Conservation (phyloP, 2,888 invertebrate genomes). For the Chorisops tibialis region DNA sequence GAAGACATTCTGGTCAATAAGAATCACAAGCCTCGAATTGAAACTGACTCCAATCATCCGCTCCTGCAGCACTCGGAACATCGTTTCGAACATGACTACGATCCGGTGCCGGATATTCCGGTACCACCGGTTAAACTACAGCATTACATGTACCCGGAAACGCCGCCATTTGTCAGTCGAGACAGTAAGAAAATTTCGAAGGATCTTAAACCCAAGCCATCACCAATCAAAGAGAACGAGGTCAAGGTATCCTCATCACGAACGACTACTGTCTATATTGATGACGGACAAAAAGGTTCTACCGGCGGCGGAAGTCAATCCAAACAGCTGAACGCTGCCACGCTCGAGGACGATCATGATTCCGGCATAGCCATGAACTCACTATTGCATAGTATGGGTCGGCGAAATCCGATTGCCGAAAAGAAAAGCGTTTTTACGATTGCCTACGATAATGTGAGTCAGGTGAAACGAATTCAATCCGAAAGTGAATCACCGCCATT, state of each 20-base stretch:
- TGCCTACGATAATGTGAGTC: conserved; percentile 81
- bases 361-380: conserved; percentile 75
- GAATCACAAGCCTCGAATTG: conserved; percentile 49
- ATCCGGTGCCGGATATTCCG: conserved; percentile 48
- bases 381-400: conserved; percentile 57
- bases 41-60: conserved; percentile 63
- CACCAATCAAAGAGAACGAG: conserved; percentile 52
- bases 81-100: conserved; percentile 65
- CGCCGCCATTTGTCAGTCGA: conserved; percentile 51
- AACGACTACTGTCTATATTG: conserved; percentile 43
- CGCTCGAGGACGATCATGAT: conserved; percentile 67
- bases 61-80: conserved; percentile 75
- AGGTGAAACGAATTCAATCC: conserved; percentile 75
- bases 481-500: conserved; percentile 75
- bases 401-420: conserved; percentile 69
- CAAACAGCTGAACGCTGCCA: conserved; percentile 60
- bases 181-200: conserved; percentile 36
- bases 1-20: conserved; percentile 58
- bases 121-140: conserved; percentile 61
- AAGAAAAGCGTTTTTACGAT: conserved; percentile 93
- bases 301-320: conserved; percentile 34
- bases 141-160: conserved; percentile 59
- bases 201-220: conserved; percentile 44
- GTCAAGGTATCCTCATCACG: conserved; percentile 47
- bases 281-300: conserved; percentile 26